These are phyloP conservation scores for Lagopus leucura DNA, from an alignment of 2,113 vertebrate species.

Conservation along the genomic window DNA sequence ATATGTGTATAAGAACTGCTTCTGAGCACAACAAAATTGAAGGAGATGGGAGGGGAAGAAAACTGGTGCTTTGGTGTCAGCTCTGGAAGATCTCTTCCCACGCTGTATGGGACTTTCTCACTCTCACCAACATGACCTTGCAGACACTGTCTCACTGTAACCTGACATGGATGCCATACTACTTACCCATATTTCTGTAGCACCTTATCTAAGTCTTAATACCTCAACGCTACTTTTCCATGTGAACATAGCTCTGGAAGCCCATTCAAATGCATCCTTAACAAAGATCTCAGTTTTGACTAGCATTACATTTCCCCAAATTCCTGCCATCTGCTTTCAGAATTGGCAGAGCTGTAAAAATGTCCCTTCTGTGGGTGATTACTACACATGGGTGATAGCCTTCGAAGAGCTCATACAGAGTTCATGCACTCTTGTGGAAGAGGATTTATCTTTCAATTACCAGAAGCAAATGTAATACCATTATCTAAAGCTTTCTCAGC, in stretches of 20 bases:
- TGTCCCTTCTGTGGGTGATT: slow-evolving; percentile 71
- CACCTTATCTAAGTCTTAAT: slow-evolving; percentile 59
- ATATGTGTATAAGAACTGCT: slow-evolving; percentile 27
- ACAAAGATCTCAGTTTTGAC: slow-evolving; percentile 44
- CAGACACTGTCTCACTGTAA: slow-evolving; percentile 74
- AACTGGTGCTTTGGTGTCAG: slow-evolving; percentile 73
- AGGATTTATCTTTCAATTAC: slow-evolving; percentile 81
- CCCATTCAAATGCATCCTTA: slow-evolving; percentile 71
- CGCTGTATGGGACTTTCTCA: slow-evolving; percentile 44
- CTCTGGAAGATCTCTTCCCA: neutral
- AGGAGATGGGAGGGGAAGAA: slow-evolving; percentile 2
- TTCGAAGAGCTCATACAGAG: slow-evolving; percentile 42
- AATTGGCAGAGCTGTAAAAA: slow-evolving; percentile 42
- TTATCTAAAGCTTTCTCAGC: slow-evolving; percentile 33
- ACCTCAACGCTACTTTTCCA: slow-evolving; percentile 65
- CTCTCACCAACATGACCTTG: neutral
- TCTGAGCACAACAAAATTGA: slow-evolving; percentile 50
- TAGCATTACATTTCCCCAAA: slow-evolving; percentile 71
- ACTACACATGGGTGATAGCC: slow-evolving; percentile 36
- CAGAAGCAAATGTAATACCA: neutral
- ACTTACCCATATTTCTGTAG: slow-evolving; percentile 34
- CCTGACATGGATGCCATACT: slow-evolving; percentile 63
- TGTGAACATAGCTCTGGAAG: slow-evolving; percentile 70
- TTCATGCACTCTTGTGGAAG: slow-evolving; percentile 53
- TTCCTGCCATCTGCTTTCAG: slow-evolving; percentile 73